Base-by-base conservation (phyloP, 2,888 invertebrate species). In the Callyntrura sp. region DNA sequence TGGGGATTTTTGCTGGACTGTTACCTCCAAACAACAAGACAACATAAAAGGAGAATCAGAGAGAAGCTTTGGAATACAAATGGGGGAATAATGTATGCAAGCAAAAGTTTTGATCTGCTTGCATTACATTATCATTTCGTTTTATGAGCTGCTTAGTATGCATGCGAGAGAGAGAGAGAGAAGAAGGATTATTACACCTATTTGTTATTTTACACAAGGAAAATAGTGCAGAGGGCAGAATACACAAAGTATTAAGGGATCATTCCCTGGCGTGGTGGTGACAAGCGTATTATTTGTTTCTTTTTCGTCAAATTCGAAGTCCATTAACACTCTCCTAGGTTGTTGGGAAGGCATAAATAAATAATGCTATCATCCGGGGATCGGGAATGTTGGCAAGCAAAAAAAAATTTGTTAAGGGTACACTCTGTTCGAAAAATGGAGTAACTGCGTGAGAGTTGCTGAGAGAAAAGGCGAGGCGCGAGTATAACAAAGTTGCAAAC, bases 241-340 rank as follows among this genome's bases (percentile, higher is more conserved):
- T n/a, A n/a, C n/a, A n/a, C n/a, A n/a, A n/a, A n/a, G 82, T 70
- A 82, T 82, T 88, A 88, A 88, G 73, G 88, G 88, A 88, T 88
- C 88, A 73, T 48, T 87, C 70, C 70, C n/a, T 81, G 87, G n/a
- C n/a, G n/a, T n/a, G n/a, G n/a, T n/a, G n/a, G n/a, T n/a, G n/a
- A 87, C 87, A 87, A 79, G 68, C 81, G 87, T 82, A 82, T 82
- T 87, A 82, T 73, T n/a, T n/a, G 73, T 70, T 20, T 55, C 20
- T 57, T 70, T 73, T 81, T 78, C 78, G 14, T 25, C 23, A 48
- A n/a, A n/a, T n/a, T n/a, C 51, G 12, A 2, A 0, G n/a, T 48
- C 51, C 51, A 76, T 76, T 76, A 76, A 25, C 76, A 48, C 51
- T 76, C 17, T 48, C 28, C 35, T 6, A 11, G n/a, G 2, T 11